Evolutionary conservation across 2,888 invertebrate genomes (phyloP).

Genomic region (Perdita meconis): DNA sequence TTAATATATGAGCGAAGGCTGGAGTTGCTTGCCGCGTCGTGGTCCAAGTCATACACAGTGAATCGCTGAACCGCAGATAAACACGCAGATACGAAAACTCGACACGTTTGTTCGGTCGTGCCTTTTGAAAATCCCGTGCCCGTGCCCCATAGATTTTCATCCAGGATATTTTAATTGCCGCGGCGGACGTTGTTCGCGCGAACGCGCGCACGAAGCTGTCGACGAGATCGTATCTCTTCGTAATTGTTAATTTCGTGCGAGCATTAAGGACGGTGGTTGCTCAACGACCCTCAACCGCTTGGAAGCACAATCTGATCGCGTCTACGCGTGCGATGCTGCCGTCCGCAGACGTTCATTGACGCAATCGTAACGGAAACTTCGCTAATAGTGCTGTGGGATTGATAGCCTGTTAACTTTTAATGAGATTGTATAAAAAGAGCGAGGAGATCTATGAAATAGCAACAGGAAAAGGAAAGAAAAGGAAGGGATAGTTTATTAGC

Average conservation of each 20-base stretch:
- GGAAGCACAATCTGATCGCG: not conserved
- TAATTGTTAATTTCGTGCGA: constrained; percentile 32
- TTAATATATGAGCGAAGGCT: constrained; percentile 60
- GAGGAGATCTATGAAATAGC: too few species aligned
- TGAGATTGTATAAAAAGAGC: too few species aligned
- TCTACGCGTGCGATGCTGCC: not conserved
- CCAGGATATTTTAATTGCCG: constrained; percentile 42
- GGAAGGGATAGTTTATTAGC: too few species aligned
- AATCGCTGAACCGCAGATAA: constrained; percentile 50
- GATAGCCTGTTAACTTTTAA: too few species aligned
- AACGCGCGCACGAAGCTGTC: not conserved
- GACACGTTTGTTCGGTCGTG: constrained; percentile 39
- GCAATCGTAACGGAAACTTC: too few species aligned
- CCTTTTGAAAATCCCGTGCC: constrained; percentile 30
- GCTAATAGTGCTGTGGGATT: too few species aligned
- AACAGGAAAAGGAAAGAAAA: too few species aligned
- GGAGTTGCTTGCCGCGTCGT: constrained; percentile 35
- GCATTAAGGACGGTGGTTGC: not conserved
- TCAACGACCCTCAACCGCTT: not conserved
- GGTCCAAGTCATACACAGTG: constrained; percentile 41
- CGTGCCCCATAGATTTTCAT: constrained; percentile 32
- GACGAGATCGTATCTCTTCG: constrained; percentile 16
- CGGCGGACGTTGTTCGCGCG: not conserved
- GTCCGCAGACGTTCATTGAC: too few species aligned
- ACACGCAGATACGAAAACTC: constrained; percentile 51